Conservation (phyloP, 1,140 invertebrate species). For the Chrysomallon squamiferum region DNA sequence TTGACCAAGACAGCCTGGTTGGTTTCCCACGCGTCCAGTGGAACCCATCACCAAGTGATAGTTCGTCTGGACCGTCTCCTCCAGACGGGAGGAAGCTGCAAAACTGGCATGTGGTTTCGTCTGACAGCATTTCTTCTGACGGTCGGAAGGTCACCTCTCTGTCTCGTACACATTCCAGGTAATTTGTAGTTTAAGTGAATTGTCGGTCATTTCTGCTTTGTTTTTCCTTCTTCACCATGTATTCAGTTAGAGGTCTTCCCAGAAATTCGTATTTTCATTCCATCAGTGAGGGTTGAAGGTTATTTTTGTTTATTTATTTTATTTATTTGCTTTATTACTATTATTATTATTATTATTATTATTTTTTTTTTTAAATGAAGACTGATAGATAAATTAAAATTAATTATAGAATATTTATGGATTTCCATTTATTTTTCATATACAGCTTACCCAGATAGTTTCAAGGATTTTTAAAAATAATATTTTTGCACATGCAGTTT, state of each 20-base stretch:
- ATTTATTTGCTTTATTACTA: no score
- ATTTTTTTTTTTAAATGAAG: no score
- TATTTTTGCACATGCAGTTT: no score
- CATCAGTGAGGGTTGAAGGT: no score
- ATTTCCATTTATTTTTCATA: no score
- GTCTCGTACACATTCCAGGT: constrained; percentile 61
- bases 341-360: no score
- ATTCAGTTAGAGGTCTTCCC: not conserved
- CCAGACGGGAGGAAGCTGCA: constrained; percentile 15
- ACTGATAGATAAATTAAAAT: no score
- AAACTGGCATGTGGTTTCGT: constrained; percentile 24
- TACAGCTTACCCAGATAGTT: no score
- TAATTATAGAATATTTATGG: no score
- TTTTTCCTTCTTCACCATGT: not conserved
- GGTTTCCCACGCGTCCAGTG: constrained; percentile 44
- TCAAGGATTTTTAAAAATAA: no score
- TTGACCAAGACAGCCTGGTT: constrained; percentile 28
- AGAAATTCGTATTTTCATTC: no score
- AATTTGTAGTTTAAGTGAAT: not conserved
- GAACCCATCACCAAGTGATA: constrained; percentile 11
- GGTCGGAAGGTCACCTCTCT: constrained; percentile 55
- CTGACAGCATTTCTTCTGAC: constrained; percentile 24
- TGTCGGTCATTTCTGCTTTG: not conserved
- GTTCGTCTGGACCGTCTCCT: not conserved
- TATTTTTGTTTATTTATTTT: no score